A percentile compares a stretch with the other conserved stretches of the same genome.
Evolutionary conservation across 2,888 invertebrate species (phyloP).

Genomic region (Rapana venosa): DNA sequence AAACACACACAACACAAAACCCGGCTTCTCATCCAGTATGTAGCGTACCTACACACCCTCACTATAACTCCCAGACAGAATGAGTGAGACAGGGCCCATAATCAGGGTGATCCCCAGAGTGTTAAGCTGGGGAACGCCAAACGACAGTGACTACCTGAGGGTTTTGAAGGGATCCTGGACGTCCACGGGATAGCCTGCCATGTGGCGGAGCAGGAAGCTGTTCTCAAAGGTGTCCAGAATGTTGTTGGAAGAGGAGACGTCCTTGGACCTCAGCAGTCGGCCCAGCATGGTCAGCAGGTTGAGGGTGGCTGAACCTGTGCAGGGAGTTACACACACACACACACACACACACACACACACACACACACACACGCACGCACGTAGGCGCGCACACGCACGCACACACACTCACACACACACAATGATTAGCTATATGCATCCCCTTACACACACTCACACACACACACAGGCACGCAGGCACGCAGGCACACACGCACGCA

Average conservation of each 20-base stretch:
- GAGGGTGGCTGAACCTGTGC: background rate
- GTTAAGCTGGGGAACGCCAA: too few species aligned
- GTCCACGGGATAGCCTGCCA: background rate
- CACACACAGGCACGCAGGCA: too few species aligned
- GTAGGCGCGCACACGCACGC: too few species aligned
- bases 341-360: background rate
- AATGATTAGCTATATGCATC: too few species aligned
- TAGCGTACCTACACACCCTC: too few species aligned
- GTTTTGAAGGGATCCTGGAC: conserved; percentile 32
- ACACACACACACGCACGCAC: background rate
- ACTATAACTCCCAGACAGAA: too few species aligned
- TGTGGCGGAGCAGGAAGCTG: conserved; percentile 17
- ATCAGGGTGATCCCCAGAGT: too few species aligned
- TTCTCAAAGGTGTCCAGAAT: conserved; percentile 32
- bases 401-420: too few species aligned
- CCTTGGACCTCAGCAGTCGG: background rate
- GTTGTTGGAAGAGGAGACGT: background rate
- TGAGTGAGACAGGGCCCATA: too few species aligned
- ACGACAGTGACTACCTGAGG: background rate
- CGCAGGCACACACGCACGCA: conserved; percentile 14
- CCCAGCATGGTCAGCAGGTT: conserved; percentile 16
- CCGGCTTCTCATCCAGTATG: too few species aligned
- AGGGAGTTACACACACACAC: background rate
- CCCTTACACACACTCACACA: too few species aligned
- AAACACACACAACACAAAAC: too few species aligned